Evolutionary conservation across 2,888 invertebrate genomes (phyloP).

Genomic region (Pollenia amentaria): DNA sequence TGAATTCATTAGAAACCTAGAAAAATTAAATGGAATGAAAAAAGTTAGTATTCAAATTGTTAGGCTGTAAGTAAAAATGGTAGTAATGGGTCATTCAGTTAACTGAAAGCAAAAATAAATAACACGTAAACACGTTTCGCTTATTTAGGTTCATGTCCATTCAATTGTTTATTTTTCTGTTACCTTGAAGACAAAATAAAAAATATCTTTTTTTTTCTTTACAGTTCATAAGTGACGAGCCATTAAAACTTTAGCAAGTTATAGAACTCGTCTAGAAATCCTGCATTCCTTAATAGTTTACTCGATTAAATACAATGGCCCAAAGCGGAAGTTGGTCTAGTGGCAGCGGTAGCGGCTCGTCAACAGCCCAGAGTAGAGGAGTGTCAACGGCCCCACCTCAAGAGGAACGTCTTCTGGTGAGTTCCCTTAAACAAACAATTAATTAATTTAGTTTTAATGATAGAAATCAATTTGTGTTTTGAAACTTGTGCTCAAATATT

Average conservation of each 20-base stretch:
- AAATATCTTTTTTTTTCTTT: slow-evolving; percentile 28
- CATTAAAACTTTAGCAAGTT: slow-evolving; percentile 10
- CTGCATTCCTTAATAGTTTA: neutral
- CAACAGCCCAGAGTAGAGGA: slow-evolving; percentile 78
- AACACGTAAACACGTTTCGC: slow-evolving; percentile 23
- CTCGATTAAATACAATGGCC: slow-evolving; percentile 67
- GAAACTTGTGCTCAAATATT: neutral
- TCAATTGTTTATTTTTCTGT: neutral
- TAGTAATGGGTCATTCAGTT: slow-evolving; percentile 7
- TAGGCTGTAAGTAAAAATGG: neutral
- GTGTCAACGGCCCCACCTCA: slow-evolving; percentile 79
- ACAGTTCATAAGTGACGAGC: slow-evolving; percentile 20
- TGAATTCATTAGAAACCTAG: slow-evolving; percentile 21
- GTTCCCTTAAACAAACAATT: slow-evolving; percentile 52
- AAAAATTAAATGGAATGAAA: slow-evolving; percentile 5
- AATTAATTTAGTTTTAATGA: slow-evolving; percentile 38
- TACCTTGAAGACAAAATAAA: slow-evolving; percentile 38
- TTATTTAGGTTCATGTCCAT: neutral
- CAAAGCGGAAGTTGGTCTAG: slow-evolving; percentile 81
- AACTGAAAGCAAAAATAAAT: neutral
- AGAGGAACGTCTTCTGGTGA: slow-evolving; percentile 84
- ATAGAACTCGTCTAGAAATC: slow-evolving; percentile 17
- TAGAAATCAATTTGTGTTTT: slow-evolving; percentile 37
- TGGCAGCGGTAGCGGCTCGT: slow-evolving; percentile 80
- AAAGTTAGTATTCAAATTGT: slow-evolving; percentile 7